Evolutionary conservation across 2,797 vertebrate genomes (phyloP).

Genomic region (Mormyrus proboscirostris): DNA sequence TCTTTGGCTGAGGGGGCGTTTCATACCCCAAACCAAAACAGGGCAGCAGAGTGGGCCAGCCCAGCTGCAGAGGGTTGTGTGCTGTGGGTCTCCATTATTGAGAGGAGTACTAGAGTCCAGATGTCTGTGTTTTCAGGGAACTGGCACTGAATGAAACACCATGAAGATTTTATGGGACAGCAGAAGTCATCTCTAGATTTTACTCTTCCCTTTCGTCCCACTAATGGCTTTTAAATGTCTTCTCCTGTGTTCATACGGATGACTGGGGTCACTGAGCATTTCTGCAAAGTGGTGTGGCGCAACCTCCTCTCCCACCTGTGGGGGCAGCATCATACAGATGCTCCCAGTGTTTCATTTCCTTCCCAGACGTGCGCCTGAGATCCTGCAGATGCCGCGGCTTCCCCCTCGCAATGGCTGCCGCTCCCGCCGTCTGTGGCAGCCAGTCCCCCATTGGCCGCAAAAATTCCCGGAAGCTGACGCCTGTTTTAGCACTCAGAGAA

Average conservation of each 20-base stretch:
- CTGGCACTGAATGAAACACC: slow-evolving; percentile 53
- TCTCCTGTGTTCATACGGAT: slow-evolving; percentile 38
- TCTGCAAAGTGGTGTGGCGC: slow-evolving; percentile 38
- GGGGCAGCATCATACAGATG: background rate
- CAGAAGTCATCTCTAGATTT: slow-evolving; percentile 42
- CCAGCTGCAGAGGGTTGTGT: slow-evolving; percentile 31
- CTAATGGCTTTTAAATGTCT: slow-evolving; percentile 37
- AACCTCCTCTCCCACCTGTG: background rate
- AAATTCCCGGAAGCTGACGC: background rate
- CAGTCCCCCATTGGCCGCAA: background rate
- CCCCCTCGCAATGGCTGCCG: too few relatives aligned
- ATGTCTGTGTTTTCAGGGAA: slow-evolving; percentile 41
- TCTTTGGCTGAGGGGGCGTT: slow-evolving; percentile 9
- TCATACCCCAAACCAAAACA: background rate
- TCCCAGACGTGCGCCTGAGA: slow-evolving; percentile 7
- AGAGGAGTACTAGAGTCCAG: slow-evolving; percentile 38
- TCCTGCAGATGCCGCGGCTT: background rate
- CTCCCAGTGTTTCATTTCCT: slow-evolving; percentile 17
- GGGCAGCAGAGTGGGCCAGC: background rate
- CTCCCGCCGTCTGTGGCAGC: background rate
- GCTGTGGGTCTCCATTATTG: slow-evolving; percentile 29
- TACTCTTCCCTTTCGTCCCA: slow-evolving; percentile 31
- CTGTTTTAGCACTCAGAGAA: background rate
- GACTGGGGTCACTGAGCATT: slow-evolving; percentile 48
- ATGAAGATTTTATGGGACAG: slow-evolving; percentile 51